These are phyloP conservation scores for Sander vitreus DNA, from an alignment of 2,113 vertebrate species.

Conservation along the genomic window DNA sequence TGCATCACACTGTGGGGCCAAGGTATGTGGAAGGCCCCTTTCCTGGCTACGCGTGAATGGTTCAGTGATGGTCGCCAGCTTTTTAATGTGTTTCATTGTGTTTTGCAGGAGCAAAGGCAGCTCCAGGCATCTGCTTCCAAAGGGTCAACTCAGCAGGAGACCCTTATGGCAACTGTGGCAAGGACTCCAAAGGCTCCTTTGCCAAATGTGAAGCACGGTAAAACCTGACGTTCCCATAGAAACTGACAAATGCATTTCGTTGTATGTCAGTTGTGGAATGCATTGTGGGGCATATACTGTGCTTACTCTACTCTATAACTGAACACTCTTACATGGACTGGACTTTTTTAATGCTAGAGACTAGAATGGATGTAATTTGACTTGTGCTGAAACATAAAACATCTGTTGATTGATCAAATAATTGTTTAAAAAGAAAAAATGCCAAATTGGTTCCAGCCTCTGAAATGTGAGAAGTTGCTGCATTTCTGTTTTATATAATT, in stretches of 20 bases:
- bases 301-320: neutral
- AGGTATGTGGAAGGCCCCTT: conserved; percentile 80
- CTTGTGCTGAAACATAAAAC: neutral
- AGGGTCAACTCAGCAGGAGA: conserved; percentile 98
- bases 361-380: neutral
- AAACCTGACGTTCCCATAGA: conserved; percentile 44
- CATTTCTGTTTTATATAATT: neutral
- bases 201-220: conserved; percentile 93
- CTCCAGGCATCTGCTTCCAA: conserved; percentile 97
- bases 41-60: neutral
- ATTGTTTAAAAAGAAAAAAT: neutral
- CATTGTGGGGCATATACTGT: neutral
- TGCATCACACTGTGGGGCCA: conserved; percentile 97
- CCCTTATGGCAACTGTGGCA: conserved; percentile 98
- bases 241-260: conserved; percentile 11
- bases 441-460: neutral
- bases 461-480: neutral
- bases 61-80: neutral
- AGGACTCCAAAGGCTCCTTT: conserved; percentile 92
- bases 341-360: conserved; percentile 1
- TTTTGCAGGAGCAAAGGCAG: conserved; percentile 92
- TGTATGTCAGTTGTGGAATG: neutral
- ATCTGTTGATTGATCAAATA: neutral
- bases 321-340: neutral
- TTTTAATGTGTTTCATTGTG: conserved; percentile 7